These are phyloP conservation scores for Strix uralensis DNA, from an alignment of 2,113 vertebrate genomes.

Conservation along the genomic window DNA sequence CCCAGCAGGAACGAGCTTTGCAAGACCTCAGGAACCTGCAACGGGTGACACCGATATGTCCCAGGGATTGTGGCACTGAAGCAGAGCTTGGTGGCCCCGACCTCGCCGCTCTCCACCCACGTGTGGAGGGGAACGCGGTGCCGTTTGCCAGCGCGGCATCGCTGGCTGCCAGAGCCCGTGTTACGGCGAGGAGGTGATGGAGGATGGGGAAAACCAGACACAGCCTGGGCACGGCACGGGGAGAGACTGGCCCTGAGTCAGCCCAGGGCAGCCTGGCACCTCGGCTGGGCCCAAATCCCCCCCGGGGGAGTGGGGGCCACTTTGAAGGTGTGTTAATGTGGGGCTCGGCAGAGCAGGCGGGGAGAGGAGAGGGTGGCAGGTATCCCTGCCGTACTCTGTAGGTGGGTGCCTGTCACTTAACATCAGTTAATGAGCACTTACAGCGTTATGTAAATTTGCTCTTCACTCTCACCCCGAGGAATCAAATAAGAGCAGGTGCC, in stretches of 20 bases:
- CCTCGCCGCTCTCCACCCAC: accelerated
- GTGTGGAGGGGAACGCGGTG: accelerated
- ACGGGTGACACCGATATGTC: accelerated
- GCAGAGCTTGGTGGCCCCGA: background rate
- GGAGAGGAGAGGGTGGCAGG: background rate
- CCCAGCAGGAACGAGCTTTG: accelerated
- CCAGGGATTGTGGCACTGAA: too few relatives aligned
- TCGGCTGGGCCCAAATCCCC: background rate
- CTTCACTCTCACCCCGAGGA: background rate
- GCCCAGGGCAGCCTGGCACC: background rate
- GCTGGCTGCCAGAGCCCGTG: accelerated
- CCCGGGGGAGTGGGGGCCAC: accelerated
- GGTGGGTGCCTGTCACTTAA: background rate
- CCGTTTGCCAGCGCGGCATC: accelerated
- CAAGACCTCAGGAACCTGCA: background rate
- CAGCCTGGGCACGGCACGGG: accelerated
- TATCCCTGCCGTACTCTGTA: background rate
- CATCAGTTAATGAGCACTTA: constrained; percentile 30
- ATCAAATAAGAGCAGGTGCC: background rate
- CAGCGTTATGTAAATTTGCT: constrained; percentile 21
- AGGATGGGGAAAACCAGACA: accelerated
- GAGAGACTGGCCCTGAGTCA: accelerated
- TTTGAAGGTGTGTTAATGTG: accelerated
- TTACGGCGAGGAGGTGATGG: accelerated
- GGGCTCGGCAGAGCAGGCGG: background rate